Conservation (phyloP, 2,888 invertebrate genomes). For the Cataglyphis livida region DNA sequence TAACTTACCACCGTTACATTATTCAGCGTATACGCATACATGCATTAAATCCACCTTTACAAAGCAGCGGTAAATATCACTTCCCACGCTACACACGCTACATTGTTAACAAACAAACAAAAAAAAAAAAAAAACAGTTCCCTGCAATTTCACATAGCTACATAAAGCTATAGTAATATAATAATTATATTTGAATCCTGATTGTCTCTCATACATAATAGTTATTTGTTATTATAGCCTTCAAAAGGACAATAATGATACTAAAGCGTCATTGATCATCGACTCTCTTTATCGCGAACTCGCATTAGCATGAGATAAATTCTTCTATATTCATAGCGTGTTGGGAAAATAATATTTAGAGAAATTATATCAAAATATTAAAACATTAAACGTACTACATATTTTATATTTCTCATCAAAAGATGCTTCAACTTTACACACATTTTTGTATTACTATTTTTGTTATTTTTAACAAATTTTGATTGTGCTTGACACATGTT, state of each 20-base stretch:
- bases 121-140: conserved; percentile 31
- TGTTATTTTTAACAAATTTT: background rate
- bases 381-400: background rate
- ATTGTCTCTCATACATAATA: conserved; percentile 21
- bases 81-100: conserved; percentile 36
- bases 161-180: conserved; percentile 28
- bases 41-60: conserved; percentile 51
- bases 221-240: conserved; percentile 20
- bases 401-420: background rate
- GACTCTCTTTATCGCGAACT: background rate
- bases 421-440: background rate
- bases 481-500: background rate
- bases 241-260: conserved; percentile 25
- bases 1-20: conserved; percentile 47
- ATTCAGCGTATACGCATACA: conserved; percentile 46
- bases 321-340: background rate
- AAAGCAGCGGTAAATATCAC: conserved; percentile 55
- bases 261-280: conserved; percentile 16
- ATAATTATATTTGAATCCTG: conserved; percentile 26
- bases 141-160: conserved; percentile 21
- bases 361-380: conserved; percentile 6
- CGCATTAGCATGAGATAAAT: conserved; percentile 3
- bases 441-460: background rate
- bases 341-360: background rate
- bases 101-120: conserved; percentile 43